Evolutionary conservation across 2,113 vertebrate genomes (phyloP), one percentile per base, ranked within the genome.

Genomic region (Microcebus tavaratra): DNA sequence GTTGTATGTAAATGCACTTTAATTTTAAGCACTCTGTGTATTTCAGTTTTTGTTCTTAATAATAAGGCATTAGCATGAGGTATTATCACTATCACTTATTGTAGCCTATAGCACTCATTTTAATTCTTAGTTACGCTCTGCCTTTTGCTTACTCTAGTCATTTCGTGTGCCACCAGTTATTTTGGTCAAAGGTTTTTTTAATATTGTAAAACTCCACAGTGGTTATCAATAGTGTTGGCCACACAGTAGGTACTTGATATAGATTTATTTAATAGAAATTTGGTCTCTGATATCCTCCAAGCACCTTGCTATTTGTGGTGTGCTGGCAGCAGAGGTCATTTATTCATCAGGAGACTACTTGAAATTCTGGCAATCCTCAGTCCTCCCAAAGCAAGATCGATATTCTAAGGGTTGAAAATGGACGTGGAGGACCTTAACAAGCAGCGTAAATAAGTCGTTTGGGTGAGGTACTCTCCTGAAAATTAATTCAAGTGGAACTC

Each of bases 1-100:
- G 50, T 29, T 57, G 3, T 21, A 6, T 70, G 21, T 67, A 10
- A 81, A 59, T 39, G 23, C 0, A 18, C 34, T 84, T 79, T 59
- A 70, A 57, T 27, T 94, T 88, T 88, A 85, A 84, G 39, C 6
- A 80, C 15, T n/a, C 31, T 82, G 25, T n/a, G 42, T 76, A 42
- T 85, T 88, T 68, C 25, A 79, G 63, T 2, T 61, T 95, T 90
- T 91, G 45, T 73, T 90, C 27, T 73, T 84, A 83, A 80, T 63
- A 79, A 25, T 45, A n/a, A 27, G 63, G 13, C 53, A 57, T 53
- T 29, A 48, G 50, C 48, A 82, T 36, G 36, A 88, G 20, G 31
- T n/a, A n/a, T n/a, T 31, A 42, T 82, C 36, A 55, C 72, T 45
- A 53, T 36, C 39, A 83, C 34, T 36, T 55, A 53, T 57, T 59